Evolutionary conservation across 2,113 vertebrate genomes (phyloP), one percentile per base, ranked within the genome.

Genomic region (Ammodytes dubius): DNA sequence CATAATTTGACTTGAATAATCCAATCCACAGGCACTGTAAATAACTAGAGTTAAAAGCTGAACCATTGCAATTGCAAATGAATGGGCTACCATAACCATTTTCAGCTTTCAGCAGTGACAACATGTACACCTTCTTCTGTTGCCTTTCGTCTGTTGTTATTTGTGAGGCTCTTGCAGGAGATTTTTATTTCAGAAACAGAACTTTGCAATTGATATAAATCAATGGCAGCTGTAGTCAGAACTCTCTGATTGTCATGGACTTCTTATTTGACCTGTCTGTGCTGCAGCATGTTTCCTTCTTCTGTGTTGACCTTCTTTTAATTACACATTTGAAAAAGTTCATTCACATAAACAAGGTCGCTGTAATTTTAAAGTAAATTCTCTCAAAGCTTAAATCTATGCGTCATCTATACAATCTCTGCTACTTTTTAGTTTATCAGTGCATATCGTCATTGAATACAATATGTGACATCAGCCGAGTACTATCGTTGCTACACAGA

Each of bases 11-110:
- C 79, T 77, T 75, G n/a, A 74, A 39, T 64, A 42, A 65, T 76
- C 13, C 9, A 46, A 61, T 74, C 70, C 43, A 59, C 67, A 72
- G 15, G 50, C 77, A 77, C 52, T 76, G 61, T 79, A 77, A 82
- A 86, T 69, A 79, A 78, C 60, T 37, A 57, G 56, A 61, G 61
- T 61, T 67, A 72, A 87, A 85, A 83, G 13, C 42, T 47, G 40
- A 70, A 79, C 77, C 80, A 88, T 57, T 88, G 68, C 49, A 63
- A 27, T 68, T 59, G 12, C 17, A 64, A 76, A 70, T 74, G 60
- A 74, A 73, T 76, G 61, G 15, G 27, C 64, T 77, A 60, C 74
- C 65, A 68, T 45, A 61, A 65, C n/a, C 37, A 77, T 81, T 53
- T 47, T 72, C 35, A 35, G 42, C 56, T 69, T 74, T 60, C 53